These are phyloP conservation scores for Ariopsis seemanni DNA, from an alignment of 2,113 vertebrate genomes.

Conservation along the genomic window DNA sequence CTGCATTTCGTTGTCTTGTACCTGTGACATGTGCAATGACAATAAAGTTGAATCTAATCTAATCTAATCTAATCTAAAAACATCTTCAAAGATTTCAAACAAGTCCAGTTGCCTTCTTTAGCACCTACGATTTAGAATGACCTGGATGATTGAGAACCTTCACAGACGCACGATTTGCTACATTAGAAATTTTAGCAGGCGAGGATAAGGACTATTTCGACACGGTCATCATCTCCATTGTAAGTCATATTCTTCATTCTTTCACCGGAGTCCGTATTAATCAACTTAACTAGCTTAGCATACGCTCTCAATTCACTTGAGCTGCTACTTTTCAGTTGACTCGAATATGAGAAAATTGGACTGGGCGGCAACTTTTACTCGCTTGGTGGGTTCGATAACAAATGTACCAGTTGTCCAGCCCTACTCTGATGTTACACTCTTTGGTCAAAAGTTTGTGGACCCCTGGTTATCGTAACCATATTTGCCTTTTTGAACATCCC, in stretches of 20 bases:
- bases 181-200: background rate
- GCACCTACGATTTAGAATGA: no score
- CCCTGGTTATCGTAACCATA: background rate
- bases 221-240: background rate
- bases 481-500: background rate
- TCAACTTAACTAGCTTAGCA: background rate
- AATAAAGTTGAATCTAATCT: no score
- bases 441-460: background rate
- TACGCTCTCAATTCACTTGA: background rate
- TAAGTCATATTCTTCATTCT: background rate
- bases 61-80: no score
- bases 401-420: background rate
- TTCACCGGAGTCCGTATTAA: background rate
- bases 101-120: no score
- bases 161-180: no score
- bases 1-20: no score
- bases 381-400: background rate
- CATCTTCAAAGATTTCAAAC: no score
- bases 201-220: background rate
- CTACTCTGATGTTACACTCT: background rate
- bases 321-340: background rate
- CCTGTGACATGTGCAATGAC: no score
- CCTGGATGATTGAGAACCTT: no score
- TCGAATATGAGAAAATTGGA: background rate
- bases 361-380: no score